Evolutionary conservation across 2,888 invertebrate genomes (phyloP).

Genomic region (Lamellibrachia columna): DNA sequence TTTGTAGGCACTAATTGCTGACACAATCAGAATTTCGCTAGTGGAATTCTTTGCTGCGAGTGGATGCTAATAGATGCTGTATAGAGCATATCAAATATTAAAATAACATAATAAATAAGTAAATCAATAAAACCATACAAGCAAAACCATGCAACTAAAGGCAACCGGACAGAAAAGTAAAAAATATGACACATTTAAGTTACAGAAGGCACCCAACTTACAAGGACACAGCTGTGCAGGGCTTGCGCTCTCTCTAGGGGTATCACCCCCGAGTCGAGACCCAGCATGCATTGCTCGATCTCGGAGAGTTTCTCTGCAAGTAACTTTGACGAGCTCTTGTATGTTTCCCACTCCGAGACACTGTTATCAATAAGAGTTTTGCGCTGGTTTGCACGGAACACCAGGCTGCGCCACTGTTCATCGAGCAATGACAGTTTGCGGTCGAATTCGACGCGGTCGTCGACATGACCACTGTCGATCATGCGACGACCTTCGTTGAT

Average conservation of each 20-base stretch:
- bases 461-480: slow-evolving; percentile 30
- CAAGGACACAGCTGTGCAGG: not conserved
- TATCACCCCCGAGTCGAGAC: slow-evolving; percentile 47
- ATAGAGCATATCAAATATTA: no score
- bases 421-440: slow-evolving; percentile 57
- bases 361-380: slow-evolving; percentile 57
- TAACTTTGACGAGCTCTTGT: slow-evolving; percentile 28
- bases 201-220: not conserved
- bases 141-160: no score
- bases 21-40: no score
- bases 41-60: no score
- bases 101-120: no score
- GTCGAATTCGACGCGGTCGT: slow-evolving; percentile 56
- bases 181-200: no score
- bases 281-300: slow-evolving; percentile 51
- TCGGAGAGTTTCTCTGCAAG: slow-evolving; percentile 52
- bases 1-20: no score
- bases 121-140: no score
- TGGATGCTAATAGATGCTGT: not conserved
- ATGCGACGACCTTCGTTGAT: slow-evolving; percentile 55
- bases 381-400: slow-evolving; percentile 55
- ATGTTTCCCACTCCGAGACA: slow-evolving; percentile 57
- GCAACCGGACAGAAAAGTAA: no score
- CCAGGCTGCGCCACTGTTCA: slow-evolving; percentile 63
- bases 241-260: not conserved